Evolutionary conservation across 2,797 vertebrate genomes (phyloP).

Genomic region (Pachyuromys duprasi): DNA sequence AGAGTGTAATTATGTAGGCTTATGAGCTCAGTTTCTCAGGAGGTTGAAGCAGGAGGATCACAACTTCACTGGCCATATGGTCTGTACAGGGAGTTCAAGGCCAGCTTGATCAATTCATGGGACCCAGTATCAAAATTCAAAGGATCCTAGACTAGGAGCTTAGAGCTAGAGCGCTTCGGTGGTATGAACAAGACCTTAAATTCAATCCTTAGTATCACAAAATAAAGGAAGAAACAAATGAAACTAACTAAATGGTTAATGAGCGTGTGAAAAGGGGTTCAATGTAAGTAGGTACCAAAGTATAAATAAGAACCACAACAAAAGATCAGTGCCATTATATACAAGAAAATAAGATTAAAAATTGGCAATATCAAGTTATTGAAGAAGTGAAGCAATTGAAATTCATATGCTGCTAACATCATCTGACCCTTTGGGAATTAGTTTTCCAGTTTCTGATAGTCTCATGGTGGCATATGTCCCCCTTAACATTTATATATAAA

Average conservation of each 20-base stretch:
- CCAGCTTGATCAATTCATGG: neutral
- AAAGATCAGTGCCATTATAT: neutral
- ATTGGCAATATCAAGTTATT: neutral
- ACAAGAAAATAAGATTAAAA: neutral
- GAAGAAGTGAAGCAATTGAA: neutral
- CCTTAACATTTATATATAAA: neutral
- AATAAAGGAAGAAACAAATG: neutral
- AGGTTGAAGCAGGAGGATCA: neutral
- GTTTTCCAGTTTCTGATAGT: slow-evolving; percentile 28
- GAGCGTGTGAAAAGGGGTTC: slow-evolving; percentile 13
- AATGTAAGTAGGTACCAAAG: neutral
- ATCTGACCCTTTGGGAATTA: neutral
- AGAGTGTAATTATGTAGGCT: neutral
- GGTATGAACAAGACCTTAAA: neutral
- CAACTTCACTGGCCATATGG: neutral
- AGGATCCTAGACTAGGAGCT: neutral
- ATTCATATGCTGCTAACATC: neutral
- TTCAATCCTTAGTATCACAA: neutral
- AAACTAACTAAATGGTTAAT: neutral
- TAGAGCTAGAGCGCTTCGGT: neutral
- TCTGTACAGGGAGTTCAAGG: neutral
- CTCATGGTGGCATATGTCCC: neutral
- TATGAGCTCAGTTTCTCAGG: neutral
- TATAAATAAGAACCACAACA: neutral
- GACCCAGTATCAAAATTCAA: neutral